Evolutionary conservation across 2,888 invertebrate species (phyloP), one percentile per base, ranked within the genome.

Genomic region (Pilophorus perplexus): DNA sequence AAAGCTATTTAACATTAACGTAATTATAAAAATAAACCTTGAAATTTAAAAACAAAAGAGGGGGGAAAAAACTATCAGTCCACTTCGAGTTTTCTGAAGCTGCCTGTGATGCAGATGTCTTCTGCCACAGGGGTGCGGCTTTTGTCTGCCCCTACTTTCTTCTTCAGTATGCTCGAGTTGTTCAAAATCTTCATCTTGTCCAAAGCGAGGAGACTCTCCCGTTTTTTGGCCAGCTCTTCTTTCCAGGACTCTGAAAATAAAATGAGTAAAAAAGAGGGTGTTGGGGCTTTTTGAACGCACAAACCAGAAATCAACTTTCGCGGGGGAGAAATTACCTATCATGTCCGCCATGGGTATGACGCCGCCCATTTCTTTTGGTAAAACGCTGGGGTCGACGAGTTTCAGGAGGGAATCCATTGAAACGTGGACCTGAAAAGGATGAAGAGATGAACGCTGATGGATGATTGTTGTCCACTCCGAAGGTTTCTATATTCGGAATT

Each of bases 311-410:
- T n/a, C n/a, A n/a, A n/a, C n/a, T n/a, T n/a, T n/a, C n/a, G n/a
- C n/a, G n/a, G n/a, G n/a, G n/a, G n/a, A n/a, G n/a, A n/a, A n/a
- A n/a, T n/a, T n/a, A 73, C 74, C 80, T 12, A 89, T 82, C 88
- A 91, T 89, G 70, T 87, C 85, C 23, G 83, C 79, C 75, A 85
- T 78, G 6, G 87, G 83, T 73, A 89, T 82, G 3, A 79, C 78
- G 1, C 90, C 90, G 0, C 90, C 90, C 74, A 86, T 85, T 72
- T 85, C 85, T 23, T 82, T 79, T 0, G 91, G 90, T 42, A 91
- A 78, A 68, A 88, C 85, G 10, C 80, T 79, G 0, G 79, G 73
- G 71, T 86, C 85, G 2, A 89, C 76, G 54, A 79, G 76, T 69
- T 84, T 81, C 69, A 82, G 80, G 6, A 89, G 76, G 8, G 84